phyloP scores from a whole-genome alignment of 2,888 invertebrate species.

The Ichneumoninae sp. region DNA sequence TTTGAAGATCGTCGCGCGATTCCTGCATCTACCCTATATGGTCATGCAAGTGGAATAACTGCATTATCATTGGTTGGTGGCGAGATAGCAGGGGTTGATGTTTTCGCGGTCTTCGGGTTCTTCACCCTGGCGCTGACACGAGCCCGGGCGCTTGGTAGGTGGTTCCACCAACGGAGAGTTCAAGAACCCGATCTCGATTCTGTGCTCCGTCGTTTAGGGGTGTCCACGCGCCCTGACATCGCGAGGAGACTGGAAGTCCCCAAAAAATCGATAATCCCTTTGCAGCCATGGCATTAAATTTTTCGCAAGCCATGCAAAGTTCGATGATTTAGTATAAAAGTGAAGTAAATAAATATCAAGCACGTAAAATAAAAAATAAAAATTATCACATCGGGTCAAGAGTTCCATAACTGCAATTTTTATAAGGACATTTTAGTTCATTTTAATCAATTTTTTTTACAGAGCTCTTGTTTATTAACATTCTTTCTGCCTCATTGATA shows the following conservation, averaged over 20 bases:
- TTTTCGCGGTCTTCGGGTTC: slow-evolving; percentile 74
- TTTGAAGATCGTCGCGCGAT: not conserved
- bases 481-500: not conserved
- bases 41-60: slow-evolving; percentile 66
- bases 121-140: slow-evolving; percentile 78
- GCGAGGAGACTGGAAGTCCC: slow-evolving; percentile 4
- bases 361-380: not conserved
- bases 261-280: slow-evolving; percentile 52
- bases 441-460: not conserved
- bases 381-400: not conserved
- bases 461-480: not conserved
- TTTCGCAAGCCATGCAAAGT: not conserved
- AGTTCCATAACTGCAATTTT: not conserved
- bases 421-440: not conserved
- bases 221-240: slow-evolving; percentile 54
- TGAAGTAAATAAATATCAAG: not conserved
- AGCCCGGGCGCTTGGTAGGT: slow-evolving; percentile 72
- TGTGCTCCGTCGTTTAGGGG: slow-evolving; percentile 69
- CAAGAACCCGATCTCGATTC: slow-evolving; percentile 69
- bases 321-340: not conserved
- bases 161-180: slow-evolving; percentile 77
- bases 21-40: slow-evolving; percentile 15
- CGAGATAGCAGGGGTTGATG: slow-evolving; percentile 75
- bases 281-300: not conserved
- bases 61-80: slow-evolving; percentile 77